Evolutionary conservation across 2,797 vertebrate genomes (phyloP), one percentile per base, ranked within the genome.

Genomic region (Argentina silus): DNA sequence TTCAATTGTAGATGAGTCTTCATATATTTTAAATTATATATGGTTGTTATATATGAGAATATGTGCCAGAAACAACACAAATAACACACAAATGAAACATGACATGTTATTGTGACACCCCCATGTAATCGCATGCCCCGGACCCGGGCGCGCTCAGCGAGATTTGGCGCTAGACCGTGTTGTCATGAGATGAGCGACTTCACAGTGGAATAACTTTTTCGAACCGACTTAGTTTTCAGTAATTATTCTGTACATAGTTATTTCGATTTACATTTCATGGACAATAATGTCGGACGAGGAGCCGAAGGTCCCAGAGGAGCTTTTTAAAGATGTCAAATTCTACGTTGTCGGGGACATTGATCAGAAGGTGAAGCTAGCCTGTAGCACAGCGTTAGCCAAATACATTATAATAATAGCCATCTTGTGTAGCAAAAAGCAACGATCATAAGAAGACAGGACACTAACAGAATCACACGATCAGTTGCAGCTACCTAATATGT

Each of bases 301-400:
- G 66, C 89, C 90, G 55, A 92, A 92, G 87, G 95, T 95, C 73
- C 95, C 95, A 10, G 95, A 95, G 12, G 96, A 96, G 73, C 95
- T 99, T 88, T 99, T 99, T 80, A 96, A 95, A 92, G 96, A 98
- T 81, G 96, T 99, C 83, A 99, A 99, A 92, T 99, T 96, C 90
- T 99, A 98, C 91, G 93, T 95, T 78, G 97, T 98, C 76, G 97
- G 97, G 82, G 97, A 98, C 90, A 94, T 98, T 89, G 97, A 98
- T 79, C 95, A 95, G 76, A 94, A 97, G 97, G 97, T 98, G 92
- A 91, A 88, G 55, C 45, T 85, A 72, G 57, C 47, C 65, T 17
- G 45, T 72, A 62, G 63, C 57, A 63, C 43, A 62, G 48, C 62
- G 85, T 79, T 88, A 85, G 75, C 61, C 23, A 70, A 77, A 73